Evolutionary conservation across 2,113 vertebrate species (phyloP), one percentile per base, ranked within the genome.

Genomic region (Tamias sibiricus): DNA sequence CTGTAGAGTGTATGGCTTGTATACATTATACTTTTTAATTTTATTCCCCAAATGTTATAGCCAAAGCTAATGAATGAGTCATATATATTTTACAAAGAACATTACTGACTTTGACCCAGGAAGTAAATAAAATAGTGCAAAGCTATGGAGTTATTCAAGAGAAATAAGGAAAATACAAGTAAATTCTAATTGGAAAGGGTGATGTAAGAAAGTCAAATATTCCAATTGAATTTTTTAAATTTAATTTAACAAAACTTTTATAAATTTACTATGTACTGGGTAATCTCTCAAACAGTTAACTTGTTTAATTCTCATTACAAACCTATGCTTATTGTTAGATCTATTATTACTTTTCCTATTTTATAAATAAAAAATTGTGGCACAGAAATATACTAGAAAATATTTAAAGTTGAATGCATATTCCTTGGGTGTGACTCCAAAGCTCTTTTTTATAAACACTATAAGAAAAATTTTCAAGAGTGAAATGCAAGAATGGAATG

Each of bases 221-320:
- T 37, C 1, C 28, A 66, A 66, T 57, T n/a, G 12, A 90, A 82
- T 89, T 82, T 57, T n/a, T n/a, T n/a, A n/a, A n/a, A n/a, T n/a
- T n/a, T 68, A 85, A 80, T 57, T 83, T 52, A 79, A 47, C 28
- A 85, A 69, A 81, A 71, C 4, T 87, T 57, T 24, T 59, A 42
- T 74, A 87, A 72, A 52, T 37, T 68, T 83, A 54, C 35, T 68
- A 20, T 24, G 11, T 68, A 54, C 26, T 5, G 83, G 17, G 1
- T 28, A 88, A 0, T 52, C 49, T 52, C 49, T 52, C 4, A 52
- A 52, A 52, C 13, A 52, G 49, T 52, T 52, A 76, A 71, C 74
- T 91, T 28, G 92, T 49, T 81, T 66, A 95, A 91, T 85, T 72
- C 6, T 82, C 35, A 49, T 22, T 87, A 76, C 7, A 91, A 89